Conservation (phyloP, 2,888 invertebrate genomes). For the Agrotis segetum region DNA sequence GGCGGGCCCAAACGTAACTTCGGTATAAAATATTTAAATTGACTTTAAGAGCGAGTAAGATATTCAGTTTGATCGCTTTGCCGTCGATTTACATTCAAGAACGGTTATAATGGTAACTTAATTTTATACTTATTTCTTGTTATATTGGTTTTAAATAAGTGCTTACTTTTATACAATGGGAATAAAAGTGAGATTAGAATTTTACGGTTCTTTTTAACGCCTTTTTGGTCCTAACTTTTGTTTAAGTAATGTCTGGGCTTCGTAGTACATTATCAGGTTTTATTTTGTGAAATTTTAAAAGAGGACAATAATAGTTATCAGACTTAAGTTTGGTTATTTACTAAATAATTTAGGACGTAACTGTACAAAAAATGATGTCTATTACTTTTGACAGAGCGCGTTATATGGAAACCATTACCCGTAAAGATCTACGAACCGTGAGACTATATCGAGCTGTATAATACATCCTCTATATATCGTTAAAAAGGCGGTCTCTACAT, state of each 20-base stretch:
- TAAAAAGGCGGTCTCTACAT: constrained; percentile 81
- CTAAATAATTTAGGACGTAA: constrained; percentile 3
- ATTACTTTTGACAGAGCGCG: constrained; percentile 45
- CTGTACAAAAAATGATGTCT: constrained; percentile 10
- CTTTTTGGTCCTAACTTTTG: constrained; percentile 19
- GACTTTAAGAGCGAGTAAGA: constrained; percentile 72
- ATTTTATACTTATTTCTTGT: constrained; percentile 63
- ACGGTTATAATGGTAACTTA: constrained; percentile 64
- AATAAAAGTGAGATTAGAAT: constrained; percentile 46
- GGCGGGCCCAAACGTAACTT: constrained; percentile 71
- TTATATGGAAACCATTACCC: constrained; percentile 60
- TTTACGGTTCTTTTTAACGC: constrained; percentile 47
- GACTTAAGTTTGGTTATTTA: neutral
- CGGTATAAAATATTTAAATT: constrained; percentile 77
- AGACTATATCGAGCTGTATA: constrained; percentile 67
- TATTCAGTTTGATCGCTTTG: constrained; percentile 73
- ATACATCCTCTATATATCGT: constrained; percentile 70
- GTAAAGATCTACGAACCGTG: constrained; percentile 72
- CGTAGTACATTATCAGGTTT: constrained; percentile 2
- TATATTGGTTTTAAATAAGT: constrained; percentile 62
- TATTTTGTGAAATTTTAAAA: constrained; percentile 14
- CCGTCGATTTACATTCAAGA: constrained; percentile 67
- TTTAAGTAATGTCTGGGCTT: constrained; percentile 35
- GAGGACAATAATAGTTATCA: neutral
- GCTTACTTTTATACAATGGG: constrained; percentile 49